Percentiles rank a stretch among this genome's conserved stretches.
phyloP scores from a whole-genome alignment of 1,140 invertebrate genomes.

The Eulimnadia texana region DNA sequence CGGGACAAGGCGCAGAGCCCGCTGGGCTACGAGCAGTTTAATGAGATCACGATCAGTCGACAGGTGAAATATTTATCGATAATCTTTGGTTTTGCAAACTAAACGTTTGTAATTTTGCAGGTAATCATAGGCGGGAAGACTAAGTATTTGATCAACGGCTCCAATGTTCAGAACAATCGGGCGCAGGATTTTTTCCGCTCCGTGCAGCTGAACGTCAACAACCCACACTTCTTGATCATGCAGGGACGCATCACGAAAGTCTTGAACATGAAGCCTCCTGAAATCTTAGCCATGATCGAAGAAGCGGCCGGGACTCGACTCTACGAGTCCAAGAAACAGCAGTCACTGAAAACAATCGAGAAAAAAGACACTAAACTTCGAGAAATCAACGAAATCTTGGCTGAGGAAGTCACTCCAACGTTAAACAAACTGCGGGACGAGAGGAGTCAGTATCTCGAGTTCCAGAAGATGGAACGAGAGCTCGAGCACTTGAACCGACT shows the following conservation, averaged over 20 bases:
- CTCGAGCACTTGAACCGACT: conserved; percentile 68
- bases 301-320: conserved; percentile 96
- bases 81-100: conserved; percentile 8
- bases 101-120: conserved; percentile 25
- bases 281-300: conserved; percentile 97
- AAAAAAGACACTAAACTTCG: conserved; percentile 85
- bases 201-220: conserved; percentile 95
- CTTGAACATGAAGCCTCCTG: conserved; percentile 94
- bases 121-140: conserved; percentile 49
- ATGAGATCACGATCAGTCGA: conserved; percentile 86
- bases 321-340: conserved; percentile 89
- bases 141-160: conserved; percentile 91
- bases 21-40: conserved; percentile 77
- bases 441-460: conserved; percentile 69
- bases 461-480: conserved; percentile 70
- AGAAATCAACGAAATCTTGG: conserved; percentile 75
- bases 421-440: conserved; percentile 76
- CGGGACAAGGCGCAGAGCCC: conserved; percentile 65
- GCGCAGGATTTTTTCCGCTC: conserved; percentile 92
- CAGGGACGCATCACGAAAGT: conserved; percentile 99
- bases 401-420: conserved; percentile 77
- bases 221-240: conserved; percentile 99
- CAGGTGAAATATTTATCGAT: conserved; percentile 41
- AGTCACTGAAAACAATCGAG: conserved; percentile 71
- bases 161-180: conserved; percentile 70